Base-by-base conservation (phyloP, 2,797 vertebrate species). In the Euphonia xanthogaster region DNA sequence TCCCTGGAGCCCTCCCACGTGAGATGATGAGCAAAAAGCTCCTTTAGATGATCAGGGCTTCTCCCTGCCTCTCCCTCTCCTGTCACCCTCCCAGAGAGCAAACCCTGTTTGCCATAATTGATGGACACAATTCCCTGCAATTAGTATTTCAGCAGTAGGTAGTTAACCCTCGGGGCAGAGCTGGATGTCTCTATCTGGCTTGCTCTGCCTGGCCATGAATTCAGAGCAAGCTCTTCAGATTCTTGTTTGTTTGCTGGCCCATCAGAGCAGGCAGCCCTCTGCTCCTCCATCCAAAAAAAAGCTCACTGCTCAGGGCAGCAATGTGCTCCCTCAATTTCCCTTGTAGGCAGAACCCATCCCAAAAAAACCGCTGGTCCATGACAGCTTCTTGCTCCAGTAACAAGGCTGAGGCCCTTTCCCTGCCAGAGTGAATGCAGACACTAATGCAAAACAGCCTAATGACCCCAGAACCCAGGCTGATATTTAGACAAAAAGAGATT, bases 121-220 rank as follows among this genome's bases (percentile, higher is more conserved):
- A 93, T 88, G 88, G 95, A 63, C 94, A 85, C 61, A 70, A 70
- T 75, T 93, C 81, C 53, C 44, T 86, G 90, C 95, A 96, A 96
- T 97, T 92, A 96, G 92, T 51, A 84, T 91, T 95, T 80, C 85
- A 67, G 91, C 93, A 89, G 96, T 92, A 95, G 93, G 94, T 55
- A 88, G 88, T 94, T 96, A 95, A 97, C 94, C 95, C 94, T 42
- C 58, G 16, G 90, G 94, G 90, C 94, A 95, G 79, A 87, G 62
- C 58, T 22, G 40, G 61, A 61, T 90, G 62, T 87, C 79, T 93
- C 72, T 53, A 15, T 85, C 73, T 79, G 53, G 17, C 42, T 95
- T 57, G 58, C 70, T 82, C 82, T 90, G 75, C 67, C 84, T 74
- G 63, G 70, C 44, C 1, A 0, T 70, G 79, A 93, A 90, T 96